phyloP scores from a whole-genome alignment of 2,888 invertebrate genomes.

The Noctua fimbriata region DNA sequence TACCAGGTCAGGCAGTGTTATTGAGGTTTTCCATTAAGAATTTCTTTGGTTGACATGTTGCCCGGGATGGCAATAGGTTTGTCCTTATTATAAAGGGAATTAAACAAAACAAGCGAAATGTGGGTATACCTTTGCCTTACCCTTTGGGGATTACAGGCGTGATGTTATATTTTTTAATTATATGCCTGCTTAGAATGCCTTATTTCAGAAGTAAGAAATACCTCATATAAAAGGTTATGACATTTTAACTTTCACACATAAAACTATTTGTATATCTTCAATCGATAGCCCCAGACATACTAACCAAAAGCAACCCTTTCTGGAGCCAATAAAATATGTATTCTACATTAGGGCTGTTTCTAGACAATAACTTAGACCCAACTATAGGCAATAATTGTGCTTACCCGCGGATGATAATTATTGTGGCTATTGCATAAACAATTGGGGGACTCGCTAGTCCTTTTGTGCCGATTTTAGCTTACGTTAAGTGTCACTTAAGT shows the following conservation, averaged over 20 bases:
- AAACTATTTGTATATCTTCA: not conserved
- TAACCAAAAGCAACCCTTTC: conserved; percentile 18
- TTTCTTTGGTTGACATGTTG: no score
- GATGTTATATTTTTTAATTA: not conserved
- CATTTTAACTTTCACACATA: not conserved
- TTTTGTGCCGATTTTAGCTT: not conserved
- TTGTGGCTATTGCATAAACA: conserved; percentile 42
- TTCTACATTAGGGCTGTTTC: conserved; percentile 33
- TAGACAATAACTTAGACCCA: conserved; percentile 42
- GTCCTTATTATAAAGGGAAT: not conserved
- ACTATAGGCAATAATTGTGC: conserved; percentile 48
- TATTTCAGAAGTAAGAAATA: not conserved
- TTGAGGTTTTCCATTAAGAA: no score
- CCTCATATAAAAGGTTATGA: not conserved
- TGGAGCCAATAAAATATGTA: conserved; percentile 52
- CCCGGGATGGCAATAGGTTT: not conserved
- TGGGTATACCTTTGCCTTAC: not conserved
- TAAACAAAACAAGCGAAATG: not conserved
- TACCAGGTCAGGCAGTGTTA: not conserved
- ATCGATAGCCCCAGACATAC: conserved; percentile 5
- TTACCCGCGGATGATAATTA: conserved; percentile 45
- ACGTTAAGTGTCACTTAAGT: not conserved
- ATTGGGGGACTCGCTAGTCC: not conserved
- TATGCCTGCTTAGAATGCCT: not conserved
- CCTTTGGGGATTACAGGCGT: not conserved